phyloP scores from a whole-genome alignment of 1,140 invertebrate species.

The Trachymyrmex cornetzi region DNA sequence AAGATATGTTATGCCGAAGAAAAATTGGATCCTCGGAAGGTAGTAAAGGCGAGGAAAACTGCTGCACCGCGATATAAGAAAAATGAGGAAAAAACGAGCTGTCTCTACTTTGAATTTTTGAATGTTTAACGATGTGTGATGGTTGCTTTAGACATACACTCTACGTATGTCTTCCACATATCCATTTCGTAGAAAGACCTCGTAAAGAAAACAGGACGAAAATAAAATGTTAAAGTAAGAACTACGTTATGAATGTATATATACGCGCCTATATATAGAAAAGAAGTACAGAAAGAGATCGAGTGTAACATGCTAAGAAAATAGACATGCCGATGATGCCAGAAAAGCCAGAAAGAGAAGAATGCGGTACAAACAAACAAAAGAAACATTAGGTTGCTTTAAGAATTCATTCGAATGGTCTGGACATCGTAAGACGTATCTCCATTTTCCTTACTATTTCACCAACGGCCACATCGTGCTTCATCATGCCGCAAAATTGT shows the following conservation, averaged over 20 bases:
- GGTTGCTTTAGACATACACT: slow-evolving; percentile 11
- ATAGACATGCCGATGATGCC: slow-evolving; percentile 31
- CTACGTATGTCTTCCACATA: neutral
- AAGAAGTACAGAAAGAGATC: slow-evolving; percentile 10
- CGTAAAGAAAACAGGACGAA: slow-evolving; percentile 20
- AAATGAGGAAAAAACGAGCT: neutral
- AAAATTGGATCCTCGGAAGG: slow-evolving; percentile 34
- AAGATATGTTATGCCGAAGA: neutral
- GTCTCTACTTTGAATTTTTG: slow-evolving; percentile 29
- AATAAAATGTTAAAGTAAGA: slow-evolving; percentile 26
- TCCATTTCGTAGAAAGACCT: neutral
- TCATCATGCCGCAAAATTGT: slow-evolving; percentile 42
- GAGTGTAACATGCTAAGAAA: neutral
- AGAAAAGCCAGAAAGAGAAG: slow-evolving; percentile 5
- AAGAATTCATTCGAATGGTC: slow-evolving; percentile 73
- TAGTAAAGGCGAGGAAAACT: slow-evolving; percentile 1
- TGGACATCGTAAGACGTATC: slow-evolving; percentile 34
- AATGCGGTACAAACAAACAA: neutral
- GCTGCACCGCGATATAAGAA: neutral
- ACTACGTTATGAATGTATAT: slow-evolving; percentile 5
- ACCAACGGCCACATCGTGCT: slow-evolving; percentile 21
- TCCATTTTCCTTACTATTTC: slow-evolving; percentile 25
- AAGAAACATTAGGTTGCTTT: slow-evolving; percentile 35
- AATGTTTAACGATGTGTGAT: slow-evolving; percentile 47
- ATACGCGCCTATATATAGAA: neutral